Conservation (phyloP, 2,797 vertebrate genomes). For the Melanotaenia nigrans region DNA sequence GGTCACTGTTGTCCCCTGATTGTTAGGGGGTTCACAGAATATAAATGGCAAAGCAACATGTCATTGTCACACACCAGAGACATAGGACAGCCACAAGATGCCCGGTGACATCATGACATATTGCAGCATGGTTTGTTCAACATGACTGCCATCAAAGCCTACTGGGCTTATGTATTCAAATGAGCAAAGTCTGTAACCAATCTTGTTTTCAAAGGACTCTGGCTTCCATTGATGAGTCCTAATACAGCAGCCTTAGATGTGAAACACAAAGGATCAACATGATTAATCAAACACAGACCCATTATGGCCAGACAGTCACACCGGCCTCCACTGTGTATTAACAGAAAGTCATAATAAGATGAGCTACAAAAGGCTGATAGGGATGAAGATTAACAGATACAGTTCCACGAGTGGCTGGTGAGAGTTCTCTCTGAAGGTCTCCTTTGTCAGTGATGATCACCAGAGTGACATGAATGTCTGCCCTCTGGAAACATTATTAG, state of each 20-base stretch:
- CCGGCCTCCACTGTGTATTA: constrained; percentile 78
- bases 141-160: constrained; percentile 71
- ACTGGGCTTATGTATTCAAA: constrained; percentile 68
- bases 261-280: constrained; percentile 80
- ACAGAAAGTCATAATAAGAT: constrained; percentile 86
- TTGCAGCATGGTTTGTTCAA: constrained; percentile 48
- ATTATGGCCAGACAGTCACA: constrained; percentile 79
- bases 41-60: constrained; percentile 60
- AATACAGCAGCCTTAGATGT: constrained; percentile 80
- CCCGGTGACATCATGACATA: constrained; percentile 63
- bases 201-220: constrained; percentile 78
- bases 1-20: constrained; percentile 69
- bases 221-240: constrained; percentile 78
- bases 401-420: constrained; percentile 69
- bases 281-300: constrained; percentile 83
- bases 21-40: constrained; percentile 36
- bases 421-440: constrained; percentile 77
- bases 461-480: constrained; percentile 78
- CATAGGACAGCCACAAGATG: constrained; percentile 30
- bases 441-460: constrained; percentile 77
- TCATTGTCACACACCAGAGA: constrained; percentile 41
- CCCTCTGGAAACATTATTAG: constrained; percentile 78
- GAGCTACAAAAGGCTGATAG: constrained; percentile 78
- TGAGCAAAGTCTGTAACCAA: constrained; percentile 77
- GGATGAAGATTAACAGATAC: constrained; percentile 82